phyloP scores from a whole-genome alignment of 2,888 invertebrate genomes.

The Morpho deidamia region DNA sequence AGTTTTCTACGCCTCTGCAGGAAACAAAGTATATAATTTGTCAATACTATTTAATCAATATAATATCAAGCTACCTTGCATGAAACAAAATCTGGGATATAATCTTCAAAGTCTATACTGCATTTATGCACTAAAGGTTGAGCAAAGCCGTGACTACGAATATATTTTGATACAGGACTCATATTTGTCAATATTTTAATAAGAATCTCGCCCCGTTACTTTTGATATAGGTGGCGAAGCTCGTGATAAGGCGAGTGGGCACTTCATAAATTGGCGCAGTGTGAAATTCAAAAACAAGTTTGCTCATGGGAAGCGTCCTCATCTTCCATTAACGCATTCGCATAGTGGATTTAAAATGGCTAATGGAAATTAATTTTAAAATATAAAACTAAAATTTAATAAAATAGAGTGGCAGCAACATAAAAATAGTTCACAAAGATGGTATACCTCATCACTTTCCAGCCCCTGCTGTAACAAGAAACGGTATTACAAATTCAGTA shows the following conservation, averaged over 20 bases:
- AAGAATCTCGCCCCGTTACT: conserved; percentile 22
- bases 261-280: conserved; percentile 49
- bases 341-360: conserved; percentile 68
- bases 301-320: conserved; percentile 74
- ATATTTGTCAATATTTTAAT: conserved; percentile 15
- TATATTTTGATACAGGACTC: conserved; percentile 21
- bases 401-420: conserved; percentile 77
- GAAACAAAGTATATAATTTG: conserved; percentile 22
- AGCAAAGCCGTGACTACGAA: conserved; percentile 24
- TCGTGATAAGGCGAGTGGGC: conserved; percentile 61
- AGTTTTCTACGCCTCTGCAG: conserved; percentile 26
- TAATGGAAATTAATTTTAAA: conserved; percentile 72
- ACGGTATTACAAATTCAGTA: conserved; percentile 77
- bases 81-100: conserved; percentile 22
- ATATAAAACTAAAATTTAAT: conserved; percentile 70
- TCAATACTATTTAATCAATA: conserved; percentile 22
- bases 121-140: conserved; percentile 25
- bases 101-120: conserved; percentile 22
- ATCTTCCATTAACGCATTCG: conserved; percentile 74
- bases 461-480: conserved; percentile 92
- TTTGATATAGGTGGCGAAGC: conserved; percentile 42
- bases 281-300: conserved; percentile 55
- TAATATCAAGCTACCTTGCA: conserved; percentile 24
- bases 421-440: conserved; percentile 77
- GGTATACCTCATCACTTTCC: conserved; percentile 94